phyloP scores from a whole-genome alignment of 2,797 vertebrate species.

The Agapornis canus region DNA sequence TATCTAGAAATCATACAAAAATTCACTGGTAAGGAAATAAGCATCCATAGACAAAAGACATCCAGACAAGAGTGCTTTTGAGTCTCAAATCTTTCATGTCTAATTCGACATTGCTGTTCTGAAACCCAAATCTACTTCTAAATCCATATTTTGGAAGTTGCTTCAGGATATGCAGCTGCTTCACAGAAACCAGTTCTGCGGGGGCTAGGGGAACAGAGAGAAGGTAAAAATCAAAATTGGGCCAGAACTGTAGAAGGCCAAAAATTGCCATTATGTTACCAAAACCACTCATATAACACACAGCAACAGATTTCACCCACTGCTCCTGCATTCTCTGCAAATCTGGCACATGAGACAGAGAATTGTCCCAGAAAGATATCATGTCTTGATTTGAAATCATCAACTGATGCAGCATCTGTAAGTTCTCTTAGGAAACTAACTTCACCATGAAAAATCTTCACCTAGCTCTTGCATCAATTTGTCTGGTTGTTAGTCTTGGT shows the following conservation, averaged over 20 bases:
- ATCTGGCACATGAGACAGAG: background rate
- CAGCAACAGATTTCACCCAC: background rate
- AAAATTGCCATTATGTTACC: background rate
- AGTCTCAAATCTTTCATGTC: background rate
- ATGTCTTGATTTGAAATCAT: background rate
- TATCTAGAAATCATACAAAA: background rate
- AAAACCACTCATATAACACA: background rate
- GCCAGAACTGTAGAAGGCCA: background rate
- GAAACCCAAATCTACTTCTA: background rate
- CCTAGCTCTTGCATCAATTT: background rate
- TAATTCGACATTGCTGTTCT: background rate
- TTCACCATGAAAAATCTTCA: background rate
- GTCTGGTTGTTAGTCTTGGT: background rate
- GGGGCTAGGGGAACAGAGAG: background rate
- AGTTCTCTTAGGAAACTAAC: background rate
- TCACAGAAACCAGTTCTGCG: background rate
- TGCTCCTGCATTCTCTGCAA: background rate
- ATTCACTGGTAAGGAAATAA: background rate
- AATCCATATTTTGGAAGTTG: background rate
- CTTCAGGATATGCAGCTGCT: background rate
- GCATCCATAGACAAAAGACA: background rate
- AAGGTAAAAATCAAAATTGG: background rate
- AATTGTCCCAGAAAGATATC: background rate
- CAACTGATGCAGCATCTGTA: background rate
- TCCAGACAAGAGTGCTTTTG: background rate